Conservation (phyloP, 1,140 invertebrate genomes). For the Homalodisca vitripennis region DNA sequence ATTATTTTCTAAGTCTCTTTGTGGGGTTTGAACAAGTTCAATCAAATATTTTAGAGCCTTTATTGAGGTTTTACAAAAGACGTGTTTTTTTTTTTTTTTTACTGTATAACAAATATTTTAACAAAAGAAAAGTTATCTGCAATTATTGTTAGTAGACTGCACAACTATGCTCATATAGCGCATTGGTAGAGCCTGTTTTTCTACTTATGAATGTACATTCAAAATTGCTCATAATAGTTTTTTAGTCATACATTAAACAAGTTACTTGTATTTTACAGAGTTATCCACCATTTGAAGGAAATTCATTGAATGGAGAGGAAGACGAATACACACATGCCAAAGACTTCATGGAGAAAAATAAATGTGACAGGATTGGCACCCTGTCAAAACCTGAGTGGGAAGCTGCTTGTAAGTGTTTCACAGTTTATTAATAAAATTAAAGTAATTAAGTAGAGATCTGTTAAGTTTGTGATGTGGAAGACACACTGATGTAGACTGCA, state of each 20-base stretch:
- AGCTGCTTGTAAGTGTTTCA: constrained; percentile 80
- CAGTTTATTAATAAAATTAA: no score
- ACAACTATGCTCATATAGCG: background rate
- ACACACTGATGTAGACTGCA: no score
- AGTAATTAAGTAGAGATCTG: no score
- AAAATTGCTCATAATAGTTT: background rate
- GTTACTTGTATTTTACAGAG: constrained; percentile 53
- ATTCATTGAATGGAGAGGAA: constrained; percentile 55
- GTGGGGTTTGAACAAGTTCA: no score
- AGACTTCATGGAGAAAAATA: constrained; percentile 54
- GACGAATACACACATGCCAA: constrained; percentile 75
- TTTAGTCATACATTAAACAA: background rate
- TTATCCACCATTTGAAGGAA: constrained; percentile 58
- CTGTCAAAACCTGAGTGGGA: constrained; percentile 92
- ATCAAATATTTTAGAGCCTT: no score
- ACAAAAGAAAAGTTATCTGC: background rate
- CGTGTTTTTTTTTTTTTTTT: background rate
- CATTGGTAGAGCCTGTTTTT: background rate
- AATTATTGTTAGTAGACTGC: background rate
- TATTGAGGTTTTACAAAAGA: no score
- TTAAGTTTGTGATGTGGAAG: no score
- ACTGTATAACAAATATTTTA: background rate
- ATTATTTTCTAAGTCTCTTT: no score
- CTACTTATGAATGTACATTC: background rate
- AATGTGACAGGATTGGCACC: constrained; percentile 65